phyloP scores from a whole-genome alignment of 2,797 vertebrate genomes.

The Phyllotis vaccarum region DNA sequence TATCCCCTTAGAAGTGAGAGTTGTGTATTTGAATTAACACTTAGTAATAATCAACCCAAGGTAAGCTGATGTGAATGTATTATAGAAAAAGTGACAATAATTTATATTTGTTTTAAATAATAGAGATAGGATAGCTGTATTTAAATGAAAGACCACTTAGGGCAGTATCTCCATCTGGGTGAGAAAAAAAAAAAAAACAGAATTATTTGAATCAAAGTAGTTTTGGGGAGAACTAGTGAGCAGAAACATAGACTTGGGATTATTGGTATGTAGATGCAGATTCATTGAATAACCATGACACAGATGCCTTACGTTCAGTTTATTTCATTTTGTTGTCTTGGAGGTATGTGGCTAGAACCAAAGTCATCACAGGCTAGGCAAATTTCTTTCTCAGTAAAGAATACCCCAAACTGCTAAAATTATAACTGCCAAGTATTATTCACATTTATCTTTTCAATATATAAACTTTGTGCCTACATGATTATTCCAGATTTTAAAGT shows the following conservation, averaged over 20 bases:
- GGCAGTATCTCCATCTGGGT: no score
- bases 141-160: background rate
- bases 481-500: conserved; percentile 25
- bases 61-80: background rate
- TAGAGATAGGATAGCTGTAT: background rate
- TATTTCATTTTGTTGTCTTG: background rate
- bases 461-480: background rate
- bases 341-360: background rate
- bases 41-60: background rate
- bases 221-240: background rate
- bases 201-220: background rate
- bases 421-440: conserved; percentile 4
- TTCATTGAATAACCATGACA: background rate
- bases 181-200: background rate
- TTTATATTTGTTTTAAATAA: background rate
- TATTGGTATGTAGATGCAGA: background rate
- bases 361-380: background rate
- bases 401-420: background rate
- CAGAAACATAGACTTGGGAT: background rate
- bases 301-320: background rate
- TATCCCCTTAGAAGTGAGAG: background rate
- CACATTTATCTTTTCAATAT: conserved; percentile 12
- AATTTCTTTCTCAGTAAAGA: background rate
- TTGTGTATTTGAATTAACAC: background rate
- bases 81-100: background rate